phyloP scores from a whole-genome alignment of 1,140 invertebrate genomes.

The Tetragonula clypearis region DNA sequence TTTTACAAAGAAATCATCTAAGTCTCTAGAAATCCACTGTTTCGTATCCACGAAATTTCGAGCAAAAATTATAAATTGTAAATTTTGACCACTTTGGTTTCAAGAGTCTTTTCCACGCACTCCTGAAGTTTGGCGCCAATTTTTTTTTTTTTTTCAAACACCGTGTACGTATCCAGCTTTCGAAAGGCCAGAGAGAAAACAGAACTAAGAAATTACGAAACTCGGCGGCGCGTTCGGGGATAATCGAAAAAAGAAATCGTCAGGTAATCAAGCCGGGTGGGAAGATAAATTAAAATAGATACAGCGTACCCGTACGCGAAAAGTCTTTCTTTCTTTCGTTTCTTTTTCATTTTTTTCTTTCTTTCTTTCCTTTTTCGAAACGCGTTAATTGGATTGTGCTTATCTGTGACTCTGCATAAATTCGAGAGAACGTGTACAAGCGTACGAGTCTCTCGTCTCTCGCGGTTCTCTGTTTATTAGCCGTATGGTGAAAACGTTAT shows the following conservation, averaged over 20 bases:
- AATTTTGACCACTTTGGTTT: too few relatives aligned
- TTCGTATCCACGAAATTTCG: too few relatives aligned
- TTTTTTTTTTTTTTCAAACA: too few relatives aligned
- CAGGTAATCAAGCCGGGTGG: neutral
- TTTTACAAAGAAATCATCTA: too few relatives aligned
- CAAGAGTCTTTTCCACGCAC: too few relatives aligned
- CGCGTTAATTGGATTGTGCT: neutral
- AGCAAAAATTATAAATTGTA: too few relatives aligned
- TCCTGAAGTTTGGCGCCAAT: too few relatives aligned
- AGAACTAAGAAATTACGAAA: neutral
- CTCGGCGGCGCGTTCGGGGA: neutral
- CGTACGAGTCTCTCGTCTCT: neutral
- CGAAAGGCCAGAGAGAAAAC: neutral
- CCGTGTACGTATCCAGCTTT: neutral
- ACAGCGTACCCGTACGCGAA: too few relatives aligned
- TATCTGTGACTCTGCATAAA: neutral
- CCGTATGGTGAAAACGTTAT: slow-evolving; percentile 33
- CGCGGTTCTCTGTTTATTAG: slow-evolving; percentile 47
- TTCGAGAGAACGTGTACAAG: neutral
- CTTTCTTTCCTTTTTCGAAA: too few relatives aligned
- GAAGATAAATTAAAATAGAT: neutral
- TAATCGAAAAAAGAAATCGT: neutral
- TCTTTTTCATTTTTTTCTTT: neutral
- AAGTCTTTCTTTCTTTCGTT: neutral
- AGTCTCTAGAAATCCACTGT: too few relatives aligned